Base-by-base conservation (phyloP, 2,797 vertebrate species). In the Picus viridis region DNA sequence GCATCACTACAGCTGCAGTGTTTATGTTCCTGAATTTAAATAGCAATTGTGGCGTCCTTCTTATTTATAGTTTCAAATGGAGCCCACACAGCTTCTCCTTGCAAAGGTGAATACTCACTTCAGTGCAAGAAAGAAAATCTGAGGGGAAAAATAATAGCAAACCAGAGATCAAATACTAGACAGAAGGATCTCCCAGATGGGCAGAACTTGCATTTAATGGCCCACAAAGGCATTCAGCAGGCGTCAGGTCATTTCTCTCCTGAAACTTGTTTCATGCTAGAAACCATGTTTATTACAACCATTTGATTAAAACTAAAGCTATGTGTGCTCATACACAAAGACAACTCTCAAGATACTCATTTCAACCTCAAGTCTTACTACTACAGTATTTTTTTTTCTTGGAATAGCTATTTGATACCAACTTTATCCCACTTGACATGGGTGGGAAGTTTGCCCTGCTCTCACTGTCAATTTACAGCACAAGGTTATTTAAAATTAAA, bases 101-200 rank as follows among this genome's bases (percentile, higher is more conserved):
- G 86, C 74, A 95, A 86, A 88, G 74, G 53, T 59, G 79, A 91
- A 56, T 36, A 58, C 29, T 78, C 41, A 54, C 29, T 71, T 79
- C 86, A 73, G 70, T 49, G 57, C 89, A 76, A 90, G 74, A 78
- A 45, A 74, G 57, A 91, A 78, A 94, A 86, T 76, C 53, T 49
- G 30, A 91, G 68, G n/a, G 47, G 63, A 72, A 86, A 88, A 92
- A 62, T 75, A 86, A 81, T 2, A 14, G 68, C 67, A 91, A 90
- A 67, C 14, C 24, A 86, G 86, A 84, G 71, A 88, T 75, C 63
- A 88, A 82, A 57, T 49, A 76, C 10, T 7, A 86, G 71, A 72
- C 34, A 86, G 81, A 81, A 78, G 70, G 70, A 80, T 72, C 39
- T 86, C 59, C 61, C 53, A 63, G 27, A 45, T 47, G 17, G 29